Conservation (phyloP, 2,797 vertebrate genomes). For the Euphonia xanthogaster region DNA sequence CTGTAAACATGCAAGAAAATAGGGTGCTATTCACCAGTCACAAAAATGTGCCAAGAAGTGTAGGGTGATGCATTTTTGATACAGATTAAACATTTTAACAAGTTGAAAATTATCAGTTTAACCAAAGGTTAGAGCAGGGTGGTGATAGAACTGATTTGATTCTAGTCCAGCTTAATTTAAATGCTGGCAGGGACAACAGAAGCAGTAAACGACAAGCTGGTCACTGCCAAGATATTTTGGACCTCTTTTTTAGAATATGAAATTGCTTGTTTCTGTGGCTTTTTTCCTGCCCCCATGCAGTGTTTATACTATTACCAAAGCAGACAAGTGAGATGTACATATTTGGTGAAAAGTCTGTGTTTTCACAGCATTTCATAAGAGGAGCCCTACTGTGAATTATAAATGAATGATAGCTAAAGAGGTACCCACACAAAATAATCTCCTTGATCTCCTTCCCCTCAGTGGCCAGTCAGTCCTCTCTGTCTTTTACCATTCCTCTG, state of each 20-base stretch:
- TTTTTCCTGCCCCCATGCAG: neutral
- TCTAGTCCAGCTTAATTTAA: constrained; percentile 66
- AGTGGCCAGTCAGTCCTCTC: neutral
- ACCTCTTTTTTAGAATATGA: constrained; percentile 14
- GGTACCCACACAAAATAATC: neutral
- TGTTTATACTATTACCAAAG: neutral
- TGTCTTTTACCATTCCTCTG: neutral
- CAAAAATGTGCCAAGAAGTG: neutral
- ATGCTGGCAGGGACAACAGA: constrained; percentile 59
- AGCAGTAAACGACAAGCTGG: constrained; percentile 31
- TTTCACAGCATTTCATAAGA: neutral
- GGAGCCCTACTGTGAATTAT: neutral
- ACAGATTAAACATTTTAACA: constrained; percentile 52
- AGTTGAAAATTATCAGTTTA: constrained; percentile 43
- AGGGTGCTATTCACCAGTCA: neutral
- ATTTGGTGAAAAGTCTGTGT: neutral
- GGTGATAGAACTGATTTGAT: constrained; percentile 56
- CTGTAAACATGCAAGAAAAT: neutral
- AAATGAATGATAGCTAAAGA: neutral
- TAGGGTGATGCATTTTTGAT: constrained; percentile 17
- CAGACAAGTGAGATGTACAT: neutral
- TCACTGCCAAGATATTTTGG: constrained; percentile 64
- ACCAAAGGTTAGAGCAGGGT: constrained; percentile 48
- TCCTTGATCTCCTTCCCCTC: neutral
- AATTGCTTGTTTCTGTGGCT: constrained; percentile 17